A percentile compares a stretch with the other conserved stretches of the same genome.
phyloP scores from a whole-genome alignment of 2,888 invertebrate genomes.

The Colostygia pectinataria region DNA sequence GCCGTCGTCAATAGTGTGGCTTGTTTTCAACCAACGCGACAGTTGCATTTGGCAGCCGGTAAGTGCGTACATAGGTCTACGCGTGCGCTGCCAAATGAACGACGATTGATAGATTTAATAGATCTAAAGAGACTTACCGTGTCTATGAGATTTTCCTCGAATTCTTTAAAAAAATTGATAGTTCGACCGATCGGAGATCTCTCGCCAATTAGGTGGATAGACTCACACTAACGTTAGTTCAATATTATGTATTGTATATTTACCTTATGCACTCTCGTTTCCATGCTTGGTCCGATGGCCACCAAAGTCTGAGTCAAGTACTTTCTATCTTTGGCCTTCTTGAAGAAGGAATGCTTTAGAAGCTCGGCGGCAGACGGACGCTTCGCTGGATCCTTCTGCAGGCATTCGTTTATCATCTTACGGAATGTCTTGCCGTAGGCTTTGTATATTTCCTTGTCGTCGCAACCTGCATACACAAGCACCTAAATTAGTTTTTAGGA shows the following conservation, averaged over 20 bases:
- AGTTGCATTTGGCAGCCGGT: no score
- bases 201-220: no score
- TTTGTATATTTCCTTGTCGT: constrained; percentile 99
- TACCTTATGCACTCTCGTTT: constrained; percentile 95
- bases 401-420: constrained; percentile 97
- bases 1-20: no score
- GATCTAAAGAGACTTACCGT: no score
- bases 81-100: no score
- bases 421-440: constrained; percentile 98
- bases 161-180: no score
- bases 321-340: constrained; percentile 97
- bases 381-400: constrained; percentile 97
- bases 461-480: constrained; percentile 83
- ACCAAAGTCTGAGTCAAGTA: constrained; percentile 93
- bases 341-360: constrained; percentile 98
- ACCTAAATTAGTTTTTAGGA: not conserved
- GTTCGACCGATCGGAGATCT: no score
- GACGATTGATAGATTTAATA: no score
- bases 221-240: no score
- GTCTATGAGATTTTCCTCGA: no score
- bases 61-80: no score
- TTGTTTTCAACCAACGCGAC: no score
- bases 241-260: constrained; percentile 3
- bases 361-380: constrained; percentile 97
- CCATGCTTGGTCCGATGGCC: constrained; percentile 93